Base-by-base conservation (phyloP, 1,140 invertebrate species). In the Cyclargus thomasi region DNA sequence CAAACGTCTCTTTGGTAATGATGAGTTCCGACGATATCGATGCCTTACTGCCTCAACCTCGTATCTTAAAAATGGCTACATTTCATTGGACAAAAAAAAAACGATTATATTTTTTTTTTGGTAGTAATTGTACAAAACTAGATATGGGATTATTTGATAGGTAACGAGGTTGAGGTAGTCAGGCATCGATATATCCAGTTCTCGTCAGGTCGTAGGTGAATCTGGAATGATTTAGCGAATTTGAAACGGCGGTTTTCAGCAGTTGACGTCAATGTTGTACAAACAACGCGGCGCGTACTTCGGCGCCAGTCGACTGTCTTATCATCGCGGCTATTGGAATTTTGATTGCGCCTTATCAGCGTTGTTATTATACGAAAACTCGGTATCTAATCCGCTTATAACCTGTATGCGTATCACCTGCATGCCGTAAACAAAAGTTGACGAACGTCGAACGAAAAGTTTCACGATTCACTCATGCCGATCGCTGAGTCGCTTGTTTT, bases 311-410 rank as follows among this genome's bases (percentile, higher is more conserved):
- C 29, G 62, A 53, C 63, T 62, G 36, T 47, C 23, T 23, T 67
- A 21, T 63, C 65, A 63, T 66, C 59, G 59, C 62, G 22, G 17
- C 21, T 59, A 62, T 67, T 63, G 65, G 59, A 66, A 69, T 63
- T 63, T 39, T 47, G 57, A 64, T 62, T 55, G 36, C 57, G 63
- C 63, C 65, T 72, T 72, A 72, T 72, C 67, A 35, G 29, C 39
- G 47, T 53, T 63, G 67, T 63, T 70, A 67, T 70, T 59, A 69
- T 62, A 69, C 47, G 66, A 47, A 64, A 62, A 57, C 22, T 39
- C 57, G 29, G 63, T 72, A 72, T 72, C 64, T 69, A 69, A 72
- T 72, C 70, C 62, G 57, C 53, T 23, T 53, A 47, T 29, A 67
- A 68, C 67, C 66, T 71, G 70, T 68, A 68, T 21, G 35, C 62